phyloP scores from a whole-genome alignment of 2,113 vertebrate genomes.

The Tinamus guttatus region DNA sequence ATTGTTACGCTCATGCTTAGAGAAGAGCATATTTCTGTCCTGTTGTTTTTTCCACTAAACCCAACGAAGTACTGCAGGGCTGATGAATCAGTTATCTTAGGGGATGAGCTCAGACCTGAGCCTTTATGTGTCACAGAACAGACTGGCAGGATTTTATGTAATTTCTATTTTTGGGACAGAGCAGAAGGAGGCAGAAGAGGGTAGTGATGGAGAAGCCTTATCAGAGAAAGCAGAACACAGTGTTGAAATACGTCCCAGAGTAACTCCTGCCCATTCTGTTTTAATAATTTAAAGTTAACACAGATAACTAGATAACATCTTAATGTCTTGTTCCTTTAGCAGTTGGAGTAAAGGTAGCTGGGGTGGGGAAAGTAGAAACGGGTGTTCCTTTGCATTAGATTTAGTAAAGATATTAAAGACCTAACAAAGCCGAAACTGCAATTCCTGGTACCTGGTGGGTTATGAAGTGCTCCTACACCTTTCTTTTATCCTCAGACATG shows the following conservation, averaged over 20 bases:
- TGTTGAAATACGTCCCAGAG: not conserved
- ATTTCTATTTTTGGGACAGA: not conserved
- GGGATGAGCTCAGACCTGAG: conserved; percentile 22
- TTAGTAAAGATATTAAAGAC: not conserved
- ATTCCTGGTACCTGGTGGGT: not conserved
- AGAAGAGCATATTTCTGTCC: not conserved
- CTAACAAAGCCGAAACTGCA: conserved; percentile 18
- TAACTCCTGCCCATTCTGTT: not conserved
- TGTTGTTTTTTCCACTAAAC: not conserved
- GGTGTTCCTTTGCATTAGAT: not conserved
- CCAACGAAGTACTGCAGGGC: not conserved
- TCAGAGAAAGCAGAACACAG: not conserved
- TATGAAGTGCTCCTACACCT: conserved; percentile 44
- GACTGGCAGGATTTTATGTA: not conserved
- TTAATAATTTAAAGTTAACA: not conserved
- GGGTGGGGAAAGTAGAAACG: not conserved
- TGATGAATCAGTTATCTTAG: conserved; percentile 10
- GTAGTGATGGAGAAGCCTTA: not conserved
- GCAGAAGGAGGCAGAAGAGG: not conserved
- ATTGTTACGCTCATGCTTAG: not conserved
- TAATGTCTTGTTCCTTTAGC: not conserved
- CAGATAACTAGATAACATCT: not conserved
- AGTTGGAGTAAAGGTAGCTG: not conserved
- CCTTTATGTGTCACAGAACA: not conserved
- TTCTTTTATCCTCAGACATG: conserved; percentile 53